Evolutionary conservation across 1,140 invertebrate species (phyloP).

Genomic region (Drosophila mojavensis): DNA sequence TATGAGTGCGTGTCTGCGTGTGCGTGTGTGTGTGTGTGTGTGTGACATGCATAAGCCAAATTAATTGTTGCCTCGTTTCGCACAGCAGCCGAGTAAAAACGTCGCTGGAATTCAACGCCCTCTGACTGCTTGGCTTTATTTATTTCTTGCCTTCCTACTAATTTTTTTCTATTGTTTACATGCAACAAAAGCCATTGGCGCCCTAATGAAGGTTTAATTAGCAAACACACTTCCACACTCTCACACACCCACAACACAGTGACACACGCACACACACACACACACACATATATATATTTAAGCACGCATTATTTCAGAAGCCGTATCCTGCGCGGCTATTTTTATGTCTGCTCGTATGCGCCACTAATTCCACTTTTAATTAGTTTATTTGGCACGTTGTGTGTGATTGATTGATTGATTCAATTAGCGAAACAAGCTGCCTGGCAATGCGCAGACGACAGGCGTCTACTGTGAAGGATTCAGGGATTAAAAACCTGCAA

Average conservation of each 20-base stretch:
- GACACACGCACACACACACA: slow-evolving; percentile 26
- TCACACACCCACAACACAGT: slow-evolving; percentile 11
- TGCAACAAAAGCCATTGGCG: slow-evolving; percentile 58
- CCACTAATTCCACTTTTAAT: slow-evolving; percentile 78
- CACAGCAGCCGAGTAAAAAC: slow-evolving; percentile 38
- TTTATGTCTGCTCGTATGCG: slow-evolving; percentile 42
- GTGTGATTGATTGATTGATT: slow-evolving; percentile 75
- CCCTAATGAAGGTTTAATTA: slow-evolving; percentile 81
- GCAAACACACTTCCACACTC: slow-evolving; percentile 52
- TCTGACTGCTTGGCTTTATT: slow-evolving; percentile 55
- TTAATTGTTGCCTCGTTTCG: slow-evolving; percentile 74
- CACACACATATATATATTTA: no score
- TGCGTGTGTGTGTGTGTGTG: slow-evolving; percentile 22
- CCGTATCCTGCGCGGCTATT: slow-evolving; percentile 46
- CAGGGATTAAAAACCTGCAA: background rate
- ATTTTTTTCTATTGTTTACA: slow-evolving; percentile 57
- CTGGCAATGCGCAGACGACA: slow-evolving; percentile 8
- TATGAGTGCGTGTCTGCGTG: slow-evolving; percentile 23
- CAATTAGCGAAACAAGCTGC: slow-evolving; percentile 43
- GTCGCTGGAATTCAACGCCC: slow-evolving; percentile 50
- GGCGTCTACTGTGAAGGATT: background rate
- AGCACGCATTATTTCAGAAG: slow-evolving; percentile 38
- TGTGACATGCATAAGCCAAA: slow-evolving; percentile 79
- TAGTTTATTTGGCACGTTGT: slow-evolving; percentile 69
- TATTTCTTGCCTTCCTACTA: slow-evolving; percentile 29